Evolutionary conservation across 2,797 vertebrate genomes (phyloP).

Genomic region (Catamblyrhynchus diadema): DNA sequence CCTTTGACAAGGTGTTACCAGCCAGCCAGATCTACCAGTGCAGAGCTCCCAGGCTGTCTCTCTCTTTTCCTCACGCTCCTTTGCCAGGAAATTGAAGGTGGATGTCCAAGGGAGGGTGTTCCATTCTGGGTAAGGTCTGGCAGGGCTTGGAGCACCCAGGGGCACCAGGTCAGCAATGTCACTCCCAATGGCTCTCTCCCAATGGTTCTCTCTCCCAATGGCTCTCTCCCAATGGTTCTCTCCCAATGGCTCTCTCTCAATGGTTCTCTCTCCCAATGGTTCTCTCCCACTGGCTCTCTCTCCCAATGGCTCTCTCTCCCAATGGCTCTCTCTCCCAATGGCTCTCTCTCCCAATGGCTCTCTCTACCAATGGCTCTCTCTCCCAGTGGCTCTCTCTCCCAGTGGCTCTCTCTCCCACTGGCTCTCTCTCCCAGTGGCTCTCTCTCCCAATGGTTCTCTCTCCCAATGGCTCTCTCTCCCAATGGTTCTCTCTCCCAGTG

Average conservation of each 20-base stretch:
- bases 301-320: not conserved
- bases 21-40: not conserved
- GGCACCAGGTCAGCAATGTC: accelerated
- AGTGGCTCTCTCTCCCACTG: too few relatives aligned
- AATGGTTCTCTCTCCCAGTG: accelerated
- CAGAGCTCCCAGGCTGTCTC: not conserved
- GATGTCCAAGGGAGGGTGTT: accelerated
- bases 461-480: too few relatives aligned
- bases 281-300: too few relatives aligned
- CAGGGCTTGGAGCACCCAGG: not conserved
- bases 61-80: accelerated
- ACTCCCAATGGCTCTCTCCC: too few relatives aligned
- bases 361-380: too few relatives aligned
- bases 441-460: accelerated
- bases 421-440: too few relatives aligned
- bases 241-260: too few relatives aligned
- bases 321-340: not conserved
- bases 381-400: too few relatives aligned
- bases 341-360: too few relatives aligned
- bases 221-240: too few relatives aligned
- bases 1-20: not conserved
- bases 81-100: not conserved
- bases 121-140: accelerated
- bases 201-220: too few relatives aligned
- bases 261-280: too few relatives aligned